Conservation (phyloP, 1,140 invertebrate genomes). For the Ceratosolen fusciceps region DNA sequence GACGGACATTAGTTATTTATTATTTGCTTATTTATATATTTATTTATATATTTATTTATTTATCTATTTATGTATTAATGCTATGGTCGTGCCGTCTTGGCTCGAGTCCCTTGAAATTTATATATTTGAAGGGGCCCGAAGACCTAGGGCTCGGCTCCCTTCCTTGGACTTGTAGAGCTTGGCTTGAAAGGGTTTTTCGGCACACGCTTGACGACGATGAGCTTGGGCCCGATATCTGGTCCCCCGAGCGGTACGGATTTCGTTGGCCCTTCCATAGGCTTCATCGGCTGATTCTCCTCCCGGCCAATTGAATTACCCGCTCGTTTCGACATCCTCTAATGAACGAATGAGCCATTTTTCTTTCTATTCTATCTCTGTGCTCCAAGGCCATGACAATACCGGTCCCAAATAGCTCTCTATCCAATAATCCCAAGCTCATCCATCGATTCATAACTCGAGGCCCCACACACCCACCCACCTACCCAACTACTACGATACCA, state of each 20-base stretch:
- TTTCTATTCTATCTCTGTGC: background rate
- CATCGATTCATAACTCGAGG: too few relatives aligned
- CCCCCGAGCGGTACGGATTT: conserved; percentile 55
- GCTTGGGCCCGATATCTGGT: conserved; percentile 57
- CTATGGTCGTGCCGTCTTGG: too few relatives aligned
- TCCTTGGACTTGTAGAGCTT: conserved; percentile 50
- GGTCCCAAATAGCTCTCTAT: too few relatives aligned
- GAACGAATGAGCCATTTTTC: conserved; percentile 14
- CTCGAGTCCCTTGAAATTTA: too few relatives aligned
- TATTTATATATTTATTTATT: too few relatives aligned
- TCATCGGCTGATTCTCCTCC: conserved; percentile 56
- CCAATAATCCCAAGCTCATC: too few relatives aligned
- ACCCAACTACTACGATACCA: too few relatives aligned
- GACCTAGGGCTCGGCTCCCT: background rate
- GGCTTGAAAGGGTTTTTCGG: conserved; percentile 60
- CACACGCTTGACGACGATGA: conserved; percentile 63
- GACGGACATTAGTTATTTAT: too few relatives aligned
- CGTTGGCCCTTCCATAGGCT: conserved; percentile 59
- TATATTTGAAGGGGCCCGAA: background rate
- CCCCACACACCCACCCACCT: too few relatives aligned
- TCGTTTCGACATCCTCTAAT: conserved; percentile 42
- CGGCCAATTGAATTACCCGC: conserved; percentile 53
- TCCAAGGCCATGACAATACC: too few relatives aligned
- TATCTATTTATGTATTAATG: too few relatives aligned
- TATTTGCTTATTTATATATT: too few relatives aligned